Percentiles rank a stretch among this genome's conserved stretches.
Conservation (phyloP, 2,888 invertebrate species). For the Philonicus albiceps region DNA sequence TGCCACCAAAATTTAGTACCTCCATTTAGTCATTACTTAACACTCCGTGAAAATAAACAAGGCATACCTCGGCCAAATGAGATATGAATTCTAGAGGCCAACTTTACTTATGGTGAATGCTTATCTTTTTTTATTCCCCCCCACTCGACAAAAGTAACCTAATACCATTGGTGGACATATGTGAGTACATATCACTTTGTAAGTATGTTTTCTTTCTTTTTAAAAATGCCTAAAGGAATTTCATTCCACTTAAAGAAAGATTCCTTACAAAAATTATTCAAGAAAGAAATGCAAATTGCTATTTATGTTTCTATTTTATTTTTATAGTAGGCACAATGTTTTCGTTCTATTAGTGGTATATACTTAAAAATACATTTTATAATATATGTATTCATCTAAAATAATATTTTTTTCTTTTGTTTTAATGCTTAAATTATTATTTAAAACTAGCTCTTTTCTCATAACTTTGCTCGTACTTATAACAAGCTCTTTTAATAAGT, state of each 20-base stretch:
- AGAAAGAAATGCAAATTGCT: not conserved
- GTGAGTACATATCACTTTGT: not conserved
- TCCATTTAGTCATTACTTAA: not conserved
- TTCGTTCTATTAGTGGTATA: not conserved
- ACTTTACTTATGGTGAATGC: not conserved
- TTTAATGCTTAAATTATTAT: too few species aligned
- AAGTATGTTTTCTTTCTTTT: not conserved
- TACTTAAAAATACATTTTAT: too few species aligned
- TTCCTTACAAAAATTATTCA: not conserved
- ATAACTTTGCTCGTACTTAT: too few species aligned
- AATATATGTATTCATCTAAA: too few species aligned
- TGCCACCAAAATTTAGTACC: not conserved
- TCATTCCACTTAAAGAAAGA: not conserved
- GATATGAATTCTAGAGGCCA: not conserved
- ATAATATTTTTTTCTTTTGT: too few species aligned
- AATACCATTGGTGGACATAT: not conserved
- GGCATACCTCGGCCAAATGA: not conserved
- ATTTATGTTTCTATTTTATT: not conserved
- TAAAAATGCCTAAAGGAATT: not conserved
- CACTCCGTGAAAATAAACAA: constrained; percentile 19
- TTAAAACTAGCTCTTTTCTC: too few species aligned
- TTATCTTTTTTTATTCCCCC: not conserved
- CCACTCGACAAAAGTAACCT: not conserved
- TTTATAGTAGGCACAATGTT: not conserved
- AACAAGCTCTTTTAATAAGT: too few species aligned